phyloP scores from a whole-genome alignment of 2,888 invertebrate species.

The Tetropium fuscum region DNA sequence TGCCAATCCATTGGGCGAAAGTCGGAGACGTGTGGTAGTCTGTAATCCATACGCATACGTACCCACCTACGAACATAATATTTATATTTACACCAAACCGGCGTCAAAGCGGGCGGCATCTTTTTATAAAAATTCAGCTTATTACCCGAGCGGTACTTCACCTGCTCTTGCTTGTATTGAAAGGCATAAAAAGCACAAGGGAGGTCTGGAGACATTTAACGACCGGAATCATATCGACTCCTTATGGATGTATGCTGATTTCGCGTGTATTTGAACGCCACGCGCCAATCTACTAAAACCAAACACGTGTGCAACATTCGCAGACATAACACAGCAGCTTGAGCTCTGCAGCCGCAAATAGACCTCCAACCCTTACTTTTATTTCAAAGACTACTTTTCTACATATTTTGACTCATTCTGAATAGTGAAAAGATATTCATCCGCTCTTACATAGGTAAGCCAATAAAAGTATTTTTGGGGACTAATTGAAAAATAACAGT shows the following conservation, averaged over 20 bases:
- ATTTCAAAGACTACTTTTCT: conserved; percentile 18
- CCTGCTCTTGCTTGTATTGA: conserved; percentile 33
- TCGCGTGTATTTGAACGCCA: conserved; percentile 30
- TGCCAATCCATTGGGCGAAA: no score
- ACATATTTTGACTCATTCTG: conserved; percentile 18
- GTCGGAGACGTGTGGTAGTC: no score
- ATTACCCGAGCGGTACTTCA: conserved; percentile 29
- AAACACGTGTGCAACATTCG: conserved; percentile 33
- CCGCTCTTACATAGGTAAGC: background rate
- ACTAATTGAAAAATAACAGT: background rate
- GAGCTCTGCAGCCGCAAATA: conserved; percentile 27
- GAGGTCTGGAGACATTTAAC: conserved; percentile 24
- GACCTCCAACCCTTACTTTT: conserved; percentile 30
- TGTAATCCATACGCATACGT: no score
- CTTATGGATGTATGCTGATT: conserved; percentile 16
- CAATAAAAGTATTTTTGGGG: conserved; percentile 8
- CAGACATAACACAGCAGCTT: conserved; percentile 34
- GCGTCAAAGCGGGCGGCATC: conserved; percentile 29
- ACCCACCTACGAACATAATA: no score
- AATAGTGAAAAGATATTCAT: conserved; percentile 1
- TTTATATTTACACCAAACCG: no score
- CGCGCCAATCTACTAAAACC: conserved; percentile 30
- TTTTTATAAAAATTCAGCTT: conserved; percentile 25
- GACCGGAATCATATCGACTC: conserved; percentile 29
- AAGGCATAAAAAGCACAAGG: conserved; percentile 29